Evolutionary conservation across 2,888 invertebrate species (phyloP), one percentile per base, ranked within the genome.

Genomic region (Volucella zonaria): DNA sequence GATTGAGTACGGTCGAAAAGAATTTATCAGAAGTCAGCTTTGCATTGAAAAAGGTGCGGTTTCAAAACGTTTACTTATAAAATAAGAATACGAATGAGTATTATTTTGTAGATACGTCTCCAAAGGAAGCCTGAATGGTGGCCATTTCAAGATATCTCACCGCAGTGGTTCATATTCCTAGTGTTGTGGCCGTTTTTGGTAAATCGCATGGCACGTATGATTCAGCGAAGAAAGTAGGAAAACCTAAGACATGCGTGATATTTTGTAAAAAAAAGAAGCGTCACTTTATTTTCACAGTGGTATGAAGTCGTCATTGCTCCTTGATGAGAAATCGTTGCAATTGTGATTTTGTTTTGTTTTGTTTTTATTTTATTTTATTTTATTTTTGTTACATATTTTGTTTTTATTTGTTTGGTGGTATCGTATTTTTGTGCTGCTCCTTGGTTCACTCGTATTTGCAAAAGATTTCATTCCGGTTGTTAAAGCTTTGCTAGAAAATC

Each of bases 121-220:
- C 81, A 91, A 61, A 62, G 93, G 92, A 88, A 89, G 78, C 91
- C 92, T 0, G 87, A 87, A 89, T 94, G 94, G 89, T 94, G 95
- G 94, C 95, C 94, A 71, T 94, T 95, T 90, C 92, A 93, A 88
- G 93, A 94, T 90, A 92, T 95, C 47, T 92, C 93, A 10, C 91
- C 92, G 3, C 80, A 89, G 2, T 91, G 91, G 92, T 91, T 92
- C 79, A 81, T 89, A 10, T 77, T 91, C 12, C 88, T 92, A 51
- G 83, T 92, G 31, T 74, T 92, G 12, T 92, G 92, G 92, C 92
- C 92, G 10, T 79, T 83, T 66, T 68, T 83, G 56, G 79, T 56
- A 14, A 83, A 54, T 43, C 79, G 79, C 8, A 14, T 83, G 43
- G 64, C 83, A 40, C 64, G 71, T 8, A 76, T 76, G 75, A 76